These are phyloP conservation scores for Drosophila meridionalis DNA, from an alignment of 2,888 invertebrate species.

Conservation along the genomic window DNA sequence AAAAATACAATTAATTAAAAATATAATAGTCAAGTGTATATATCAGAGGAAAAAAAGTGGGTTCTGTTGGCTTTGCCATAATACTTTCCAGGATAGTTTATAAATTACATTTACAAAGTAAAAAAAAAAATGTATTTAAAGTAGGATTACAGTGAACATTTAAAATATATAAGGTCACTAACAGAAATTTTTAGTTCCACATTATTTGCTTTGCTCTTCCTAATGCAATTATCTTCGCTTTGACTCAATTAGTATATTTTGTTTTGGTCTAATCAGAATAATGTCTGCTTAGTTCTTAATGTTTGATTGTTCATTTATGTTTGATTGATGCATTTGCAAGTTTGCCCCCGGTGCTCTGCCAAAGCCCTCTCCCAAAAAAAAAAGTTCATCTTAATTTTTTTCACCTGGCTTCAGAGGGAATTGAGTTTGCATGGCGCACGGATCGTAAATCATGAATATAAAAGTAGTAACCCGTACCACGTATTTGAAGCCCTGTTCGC, in stretches of 20 bases:
- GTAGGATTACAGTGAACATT: too few relatives aligned
- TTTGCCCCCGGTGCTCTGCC: neutral
- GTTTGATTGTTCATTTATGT: conserved; percentile 53
- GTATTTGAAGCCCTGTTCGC: neutral
- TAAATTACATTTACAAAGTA: too few relatives aligned
- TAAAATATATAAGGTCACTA: too few relatives aligned
- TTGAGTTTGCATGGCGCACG: conserved; percentile 33
- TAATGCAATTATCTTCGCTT: conserved; percentile 4
- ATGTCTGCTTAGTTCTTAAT: conserved; percentile 43
- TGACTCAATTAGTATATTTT: conserved; percentile 64
- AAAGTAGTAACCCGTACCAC: conserved; percentile 39
- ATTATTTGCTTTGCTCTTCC: conserved; percentile 1
- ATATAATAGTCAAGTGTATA: neutral
- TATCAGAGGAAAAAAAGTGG: neutral
- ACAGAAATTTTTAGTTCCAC: neutral
- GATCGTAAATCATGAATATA: conserved; percentile 75
- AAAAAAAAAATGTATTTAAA: too few relatives aligned
- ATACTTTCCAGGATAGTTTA: too few relatives aligned
- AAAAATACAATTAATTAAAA: conserved; percentile 2
- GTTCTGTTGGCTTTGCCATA: too few relatives aligned
- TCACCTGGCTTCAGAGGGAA: conserved; percentile 59
- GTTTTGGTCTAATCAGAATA: conserved; percentile 49
- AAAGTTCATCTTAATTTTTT: conserved; percentile 57
- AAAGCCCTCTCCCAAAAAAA: neutral
- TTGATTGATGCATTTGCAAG: conserved; percentile 66